These are phyloP conservation scores for Cryptocephalus primarius DNA, from an alignment of 2,888 invertebrate genomes.

Conservation along the genomic window DNA sequence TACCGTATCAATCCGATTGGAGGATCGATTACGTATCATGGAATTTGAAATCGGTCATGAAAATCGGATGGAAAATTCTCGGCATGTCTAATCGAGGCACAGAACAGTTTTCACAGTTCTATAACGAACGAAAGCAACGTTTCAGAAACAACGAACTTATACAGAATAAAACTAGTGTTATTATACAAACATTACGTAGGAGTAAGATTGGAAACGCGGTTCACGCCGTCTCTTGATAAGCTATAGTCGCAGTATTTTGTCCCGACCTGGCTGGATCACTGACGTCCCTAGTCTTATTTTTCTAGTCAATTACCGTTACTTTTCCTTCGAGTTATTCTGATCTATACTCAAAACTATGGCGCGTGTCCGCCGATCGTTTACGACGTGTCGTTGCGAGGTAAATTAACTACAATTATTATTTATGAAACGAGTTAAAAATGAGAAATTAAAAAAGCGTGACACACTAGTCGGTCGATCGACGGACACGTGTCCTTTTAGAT, in stretches of 20 bases:
- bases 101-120: conserved; percentile 25
- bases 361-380: background rate
- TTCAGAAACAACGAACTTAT: conserved; percentile 40
- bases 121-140: conserved; percentile 35
- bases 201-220: no score
- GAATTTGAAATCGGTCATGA: no score
- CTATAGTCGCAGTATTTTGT: conserved; percentile 33
- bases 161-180: conserved; percentile 19
- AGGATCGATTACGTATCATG: no score
- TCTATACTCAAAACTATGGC: conserved; percentile 4
- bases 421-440: background rate
- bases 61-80: conserved; percentile 19
- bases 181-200: no score
- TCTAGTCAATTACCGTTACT: conserved; percentile 34
- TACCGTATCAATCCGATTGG: no score
- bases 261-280: conserved; percentile 18
- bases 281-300: conserved; percentile 33
- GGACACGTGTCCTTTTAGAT: background rate
- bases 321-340: conserved; percentile 16
- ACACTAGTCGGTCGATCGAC: no score
- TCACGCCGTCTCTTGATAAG: background rate
- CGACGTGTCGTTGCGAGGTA: background rate
- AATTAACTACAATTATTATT: background rate
- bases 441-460: no score
- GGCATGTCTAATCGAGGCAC: conserved; percentile 14